Percentiles rank a stretch among this genome's conserved stretches.
Evolutionary conservation across 1,140 invertebrate genomes (phyloP).

Genomic region (Pectinophora gossypiella): DNA sequence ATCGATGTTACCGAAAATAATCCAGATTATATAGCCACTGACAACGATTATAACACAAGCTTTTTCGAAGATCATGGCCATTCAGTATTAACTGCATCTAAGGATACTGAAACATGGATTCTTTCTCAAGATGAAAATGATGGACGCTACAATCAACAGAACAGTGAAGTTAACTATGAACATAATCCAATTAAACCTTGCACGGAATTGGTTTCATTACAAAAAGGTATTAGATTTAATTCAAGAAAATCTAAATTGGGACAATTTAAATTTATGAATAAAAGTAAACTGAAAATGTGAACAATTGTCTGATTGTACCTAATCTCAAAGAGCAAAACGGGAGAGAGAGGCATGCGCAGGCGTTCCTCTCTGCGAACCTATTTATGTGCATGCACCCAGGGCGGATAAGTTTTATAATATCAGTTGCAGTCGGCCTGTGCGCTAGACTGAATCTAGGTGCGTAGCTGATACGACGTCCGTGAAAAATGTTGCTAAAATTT

Average conservation of each 20-base stretch:
- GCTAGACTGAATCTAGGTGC: too few relatives aligned
- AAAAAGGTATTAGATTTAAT: slow-evolving; percentile 3
- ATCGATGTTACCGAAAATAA: background rate
- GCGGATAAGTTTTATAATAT: too few relatives aligned
- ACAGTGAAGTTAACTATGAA: slow-evolving; percentile 4
- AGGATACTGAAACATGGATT: slow-evolving; percentile 42
- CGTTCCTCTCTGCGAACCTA: too few relatives aligned
- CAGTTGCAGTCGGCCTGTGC: too few relatives aligned
- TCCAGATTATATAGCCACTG: background rate
- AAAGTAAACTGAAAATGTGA: slow-evolving; percentile 21
- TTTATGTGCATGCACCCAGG: too few relatives aligned
- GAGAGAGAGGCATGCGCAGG: too few relatives aligned
- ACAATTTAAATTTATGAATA: slow-evolving; percentile 41
- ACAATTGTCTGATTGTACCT: background rate
- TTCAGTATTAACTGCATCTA: slow-evolving; percentile 16
- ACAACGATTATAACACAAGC: slow-evolving; percentile 1
- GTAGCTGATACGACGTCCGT: too few relatives aligned
- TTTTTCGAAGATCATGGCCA: slow-evolving; percentile 13
- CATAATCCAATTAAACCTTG: slow-evolving; percentile 10
- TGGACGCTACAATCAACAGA: too few relatives aligned
- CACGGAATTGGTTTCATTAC: background rate
- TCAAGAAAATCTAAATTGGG: slow-evolving; percentile 22
- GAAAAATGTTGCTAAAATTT: too few relatives aligned
- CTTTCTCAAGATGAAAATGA: slow-evolving; percentile 22
- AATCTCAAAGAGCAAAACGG: too few relatives aligned